A percentile compares a stretch with the other conserved stretches of the same genome.
These are phyloP conservation scores for Nylanderia fulva DNA, from an alignment of 1,140 invertebrate genomes.

Conservation along the genomic window DNA sequence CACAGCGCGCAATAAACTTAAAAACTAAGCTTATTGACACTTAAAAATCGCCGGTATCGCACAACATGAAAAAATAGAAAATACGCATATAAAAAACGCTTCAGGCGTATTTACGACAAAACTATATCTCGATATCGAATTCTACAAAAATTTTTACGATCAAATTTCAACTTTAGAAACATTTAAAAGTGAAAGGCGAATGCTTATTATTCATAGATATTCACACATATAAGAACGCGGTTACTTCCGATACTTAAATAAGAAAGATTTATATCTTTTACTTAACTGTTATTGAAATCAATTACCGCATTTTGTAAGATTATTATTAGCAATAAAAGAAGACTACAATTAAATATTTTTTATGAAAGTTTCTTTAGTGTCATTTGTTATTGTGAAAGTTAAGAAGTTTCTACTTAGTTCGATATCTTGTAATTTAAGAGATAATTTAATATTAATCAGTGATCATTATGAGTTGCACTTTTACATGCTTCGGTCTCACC, in stretches of 20 bases:
- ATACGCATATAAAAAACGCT: not conserved
- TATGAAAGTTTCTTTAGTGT: not conserved
- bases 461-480: conserved; percentile 33
- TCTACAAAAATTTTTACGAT: not conserved
- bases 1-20: not conserved
- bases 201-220: not conserved
- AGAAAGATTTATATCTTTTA: not conserved
- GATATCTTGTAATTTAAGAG: conserved; percentile 20
- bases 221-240: not conserved
- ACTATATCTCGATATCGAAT: not conserved
- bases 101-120: not conserved
- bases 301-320: not conserved
- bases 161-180: not conserved
- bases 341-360: not conserved
- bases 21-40: not conserved
- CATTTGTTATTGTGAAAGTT: conserved; percentile 33
- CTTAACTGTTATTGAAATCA: not conserved
- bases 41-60: not conserved
- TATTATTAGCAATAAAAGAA: not conserved
- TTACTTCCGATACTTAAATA: not conserved
- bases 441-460: conserved; percentile 28
- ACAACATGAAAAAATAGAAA: not conserved
- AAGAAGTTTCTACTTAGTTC: not conserved
- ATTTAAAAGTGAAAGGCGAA: not conserved
- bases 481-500: not conserved